These are phyloP conservation scores for Synaphobranchus kaupii DNA, from an alignment of 2,797 vertebrate genomes.

Conservation along the genomic window DNA sequence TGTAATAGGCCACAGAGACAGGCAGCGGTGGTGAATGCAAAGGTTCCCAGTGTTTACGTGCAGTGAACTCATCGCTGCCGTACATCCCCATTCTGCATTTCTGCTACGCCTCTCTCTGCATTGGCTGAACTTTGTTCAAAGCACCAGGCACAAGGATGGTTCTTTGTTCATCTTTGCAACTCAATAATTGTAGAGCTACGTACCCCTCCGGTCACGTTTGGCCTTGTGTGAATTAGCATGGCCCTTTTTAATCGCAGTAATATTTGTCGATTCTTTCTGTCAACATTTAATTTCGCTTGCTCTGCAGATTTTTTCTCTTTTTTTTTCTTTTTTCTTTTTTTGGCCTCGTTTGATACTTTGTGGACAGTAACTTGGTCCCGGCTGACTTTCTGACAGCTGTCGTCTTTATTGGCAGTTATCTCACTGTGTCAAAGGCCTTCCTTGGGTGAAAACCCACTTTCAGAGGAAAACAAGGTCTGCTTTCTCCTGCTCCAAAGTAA, in stretches of 20 bases:
- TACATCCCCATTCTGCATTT: background rate
- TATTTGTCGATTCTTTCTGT: conserved; percentile 1
- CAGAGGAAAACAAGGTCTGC: background rate
- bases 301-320: background rate
- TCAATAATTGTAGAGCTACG: background rate
- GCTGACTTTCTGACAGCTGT: conserved; percentile 9
- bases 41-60: background rate
- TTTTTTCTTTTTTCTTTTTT: background rate
- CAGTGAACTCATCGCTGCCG: background rate
- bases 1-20: background rate
- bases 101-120: background rate
- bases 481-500: background rate
- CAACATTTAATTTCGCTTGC: background rate
- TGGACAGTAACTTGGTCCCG: background rate
- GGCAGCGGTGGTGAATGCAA: background rate
- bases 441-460: background rate
- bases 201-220: background rate
- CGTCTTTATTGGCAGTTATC: background rate
- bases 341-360: background rate
- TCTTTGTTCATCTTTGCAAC: background rate
- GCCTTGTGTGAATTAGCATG: conserved; percentile 4
- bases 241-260: background rate
- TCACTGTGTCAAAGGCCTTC: conserved; percentile 13
- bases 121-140: background rate
- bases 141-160: background rate